Conservation (phyloP, 2,797 vertebrate genomes). For the Lates japonicus region DNA sequence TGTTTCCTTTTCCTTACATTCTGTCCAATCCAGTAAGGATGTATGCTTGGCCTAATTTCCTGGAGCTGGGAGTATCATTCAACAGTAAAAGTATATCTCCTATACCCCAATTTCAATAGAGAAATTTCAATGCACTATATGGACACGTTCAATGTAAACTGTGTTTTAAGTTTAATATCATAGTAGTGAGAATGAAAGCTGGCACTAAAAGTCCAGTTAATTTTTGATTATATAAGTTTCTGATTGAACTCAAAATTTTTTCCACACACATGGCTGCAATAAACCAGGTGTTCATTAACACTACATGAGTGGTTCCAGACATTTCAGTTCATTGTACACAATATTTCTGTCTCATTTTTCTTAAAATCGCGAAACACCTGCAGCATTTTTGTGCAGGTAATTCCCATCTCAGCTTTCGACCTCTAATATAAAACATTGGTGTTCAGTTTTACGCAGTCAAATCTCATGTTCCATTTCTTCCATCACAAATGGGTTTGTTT, state of each 20-base stretch:
- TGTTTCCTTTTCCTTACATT: not conserved
- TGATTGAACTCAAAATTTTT: not conserved
- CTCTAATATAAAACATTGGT: slow-evolving; percentile 47
- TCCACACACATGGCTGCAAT: not conserved
- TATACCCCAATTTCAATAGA: not conserved
- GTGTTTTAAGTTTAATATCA: not conserved
- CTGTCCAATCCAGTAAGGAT: not conserved
- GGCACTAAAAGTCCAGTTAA: not conserved
- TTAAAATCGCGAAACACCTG: slow-evolving; percentile 17
- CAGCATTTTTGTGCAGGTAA: slow-evolving; percentile 15
- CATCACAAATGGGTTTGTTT: not conserved
- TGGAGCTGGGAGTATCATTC: not conserved
- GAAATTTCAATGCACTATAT: not conserved
- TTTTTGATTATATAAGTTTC: not conserved
- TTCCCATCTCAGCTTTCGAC: slow-evolving; percentile 21
- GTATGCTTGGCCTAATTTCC: not conserved
- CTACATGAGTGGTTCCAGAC: not conserved
- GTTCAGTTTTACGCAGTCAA: no score
- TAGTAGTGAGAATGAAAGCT: not conserved
- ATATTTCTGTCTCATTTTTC: slow-evolving; percentile 6
- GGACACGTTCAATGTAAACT: not conserved
- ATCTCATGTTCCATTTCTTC: slow-evolving; percentile 23
- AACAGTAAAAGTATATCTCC: not conserved
- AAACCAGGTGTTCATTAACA: not conserved
- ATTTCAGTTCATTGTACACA: not conserved